Base-by-base conservation (phyloP, 1,140 invertebrate genomes). In the Magallana angulata region DNA sequence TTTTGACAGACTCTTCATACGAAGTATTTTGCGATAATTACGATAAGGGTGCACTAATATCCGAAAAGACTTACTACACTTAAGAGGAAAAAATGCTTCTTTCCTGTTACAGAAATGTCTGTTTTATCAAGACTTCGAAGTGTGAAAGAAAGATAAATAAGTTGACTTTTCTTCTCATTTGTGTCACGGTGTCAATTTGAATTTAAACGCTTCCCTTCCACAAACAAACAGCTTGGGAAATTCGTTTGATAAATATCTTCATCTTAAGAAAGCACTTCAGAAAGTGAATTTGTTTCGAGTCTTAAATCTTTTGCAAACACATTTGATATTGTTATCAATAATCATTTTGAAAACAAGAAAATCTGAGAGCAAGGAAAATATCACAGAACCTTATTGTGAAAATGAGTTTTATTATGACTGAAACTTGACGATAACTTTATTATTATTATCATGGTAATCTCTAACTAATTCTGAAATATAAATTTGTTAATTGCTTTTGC, bases 81-180 rank as follows among this genome's bases (percentile, higher is more conserved):
- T 24, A 24, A 76, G 68, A 76, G 36, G 36, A 76, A 48, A 24
- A 30, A 18, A 64, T 8, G 24, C 30, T 30, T 30, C 36, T 76
- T 76, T 76, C 68, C 68, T 76, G 68, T 76, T 30, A 30, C 11
- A 30, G 68, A 76, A 30, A 76, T 36, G 68, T 30, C n/a, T 76
- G 68, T 76, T 18, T 76, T 76, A 76, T 30, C 68, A 30, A 76
- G 24, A 76, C 60, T 76, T 76, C 68, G 68, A 76, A 76, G 68
- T 76, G 68, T 76, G 68, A 76, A 76, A 76, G 68, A 76, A 76
- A 76, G 68, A 76, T 76, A 76, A 24, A 76, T 76, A 76, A 76
- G 18, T 76, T 76, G 68, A 76, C 24, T 24, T 76, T 76, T 18
- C 36, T 76, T 76, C 18, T 24, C 68, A 76, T 76, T 48, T 76